phyloP scores from a whole-genome alignment of 1,140 invertebrate genomes.

The Dendrolimus kikuchii region DNA sequence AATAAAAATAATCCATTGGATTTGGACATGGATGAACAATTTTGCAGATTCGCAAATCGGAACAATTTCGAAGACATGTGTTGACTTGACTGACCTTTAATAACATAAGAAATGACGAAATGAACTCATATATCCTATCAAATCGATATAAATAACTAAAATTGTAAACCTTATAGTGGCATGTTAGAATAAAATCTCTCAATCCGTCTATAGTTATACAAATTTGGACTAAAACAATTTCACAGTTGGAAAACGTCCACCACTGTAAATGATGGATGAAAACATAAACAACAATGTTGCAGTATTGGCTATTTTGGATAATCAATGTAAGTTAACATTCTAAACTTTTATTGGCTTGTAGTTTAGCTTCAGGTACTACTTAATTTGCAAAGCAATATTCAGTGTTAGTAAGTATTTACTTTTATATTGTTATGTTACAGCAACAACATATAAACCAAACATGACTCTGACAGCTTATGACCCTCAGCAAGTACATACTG shows the following conservation, averaged over 20 bases:
- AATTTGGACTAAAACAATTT: neutral
- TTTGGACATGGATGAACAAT: too few relatives aligned
- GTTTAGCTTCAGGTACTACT: too few relatives aligned
- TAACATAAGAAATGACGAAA: too few relatives aligned
- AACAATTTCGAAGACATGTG: too few relatives aligned
- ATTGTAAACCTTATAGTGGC: too few relatives aligned
- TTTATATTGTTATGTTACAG: slow-evolving; percentile 15
- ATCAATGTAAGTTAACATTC: slow-evolving; percentile 35
- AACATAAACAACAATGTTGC: slow-evolving; percentile 46
- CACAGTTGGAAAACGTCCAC: slow-evolving; percentile 21
- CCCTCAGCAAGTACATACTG: slow-evolving; percentile 19
- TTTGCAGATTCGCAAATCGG: too few relatives aligned
- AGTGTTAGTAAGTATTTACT: neutral
- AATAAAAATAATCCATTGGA: too few relatives aligned
- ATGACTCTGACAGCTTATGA: slow-evolving; percentile 32
- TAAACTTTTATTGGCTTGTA: neutral
- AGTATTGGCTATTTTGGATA: slow-evolving; percentile 46
- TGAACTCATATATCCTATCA: too few relatives aligned
- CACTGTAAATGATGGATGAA: slow-evolving; percentile 33
- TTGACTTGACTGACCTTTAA: too few relatives aligned
- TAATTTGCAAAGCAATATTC: neutral
- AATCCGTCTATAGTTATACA: too few relatives aligned
- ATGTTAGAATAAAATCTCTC: too few relatives aligned
- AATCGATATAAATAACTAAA: too few relatives aligned
- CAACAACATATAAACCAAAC: slow-evolving; percentile 32